Conservation (phyloP, 2,797 vertebrate genomes). For the Acipenser transmontanus region DNA sequence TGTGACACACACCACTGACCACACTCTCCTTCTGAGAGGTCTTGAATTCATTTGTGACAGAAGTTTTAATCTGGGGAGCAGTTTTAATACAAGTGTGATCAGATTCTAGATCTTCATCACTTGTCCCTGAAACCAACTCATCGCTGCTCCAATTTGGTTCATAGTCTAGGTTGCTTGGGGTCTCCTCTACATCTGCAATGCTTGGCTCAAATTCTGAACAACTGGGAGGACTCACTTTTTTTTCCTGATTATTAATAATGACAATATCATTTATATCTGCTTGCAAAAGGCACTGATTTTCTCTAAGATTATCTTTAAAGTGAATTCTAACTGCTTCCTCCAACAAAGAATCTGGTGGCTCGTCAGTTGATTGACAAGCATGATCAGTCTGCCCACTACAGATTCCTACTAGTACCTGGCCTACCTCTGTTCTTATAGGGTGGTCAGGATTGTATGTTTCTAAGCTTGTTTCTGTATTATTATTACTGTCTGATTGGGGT, state of each 20-base stretch:
- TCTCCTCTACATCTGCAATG: constrained; percentile 5
- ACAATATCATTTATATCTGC: background rate
- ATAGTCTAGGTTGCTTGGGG: constrained; percentile 14
- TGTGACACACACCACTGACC: too few relatives aligned
- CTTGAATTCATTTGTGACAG: too few relatives aligned
- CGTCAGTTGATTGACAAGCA: constrained; percentile 1
- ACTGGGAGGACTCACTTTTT: background rate
- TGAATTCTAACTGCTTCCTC: constrained; percentile 11
- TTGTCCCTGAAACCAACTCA: constrained; percentile 23
- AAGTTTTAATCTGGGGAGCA: too few relatives aligned
- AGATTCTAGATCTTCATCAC: too few relatives aligned
- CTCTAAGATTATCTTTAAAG: constrained; percentile 16
- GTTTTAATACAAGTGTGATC: too few relatives aligned
- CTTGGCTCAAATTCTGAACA: background rate
- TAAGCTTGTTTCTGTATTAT: constrained; percentile 32
- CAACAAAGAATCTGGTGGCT: constrained; percentile 11
- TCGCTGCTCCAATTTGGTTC: constrained; percentile 26
- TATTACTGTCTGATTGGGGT: constrained; percentile 42
- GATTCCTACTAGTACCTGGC: too few relatives aligned
- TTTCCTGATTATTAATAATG: background rate
- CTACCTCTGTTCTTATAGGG: constrained; percentile 2
- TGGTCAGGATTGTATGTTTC: constrained; percentile 10
- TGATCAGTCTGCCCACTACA: background rate
- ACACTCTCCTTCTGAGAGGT: too few relatives aligned
- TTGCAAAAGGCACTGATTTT: constrained; percentile 13